Evolutionary conservation across 2,113 vertebrate genomes (phyloP), one percentile per base, ranked within the genome.

Genomic region (Macaca mulatta): DNA sequence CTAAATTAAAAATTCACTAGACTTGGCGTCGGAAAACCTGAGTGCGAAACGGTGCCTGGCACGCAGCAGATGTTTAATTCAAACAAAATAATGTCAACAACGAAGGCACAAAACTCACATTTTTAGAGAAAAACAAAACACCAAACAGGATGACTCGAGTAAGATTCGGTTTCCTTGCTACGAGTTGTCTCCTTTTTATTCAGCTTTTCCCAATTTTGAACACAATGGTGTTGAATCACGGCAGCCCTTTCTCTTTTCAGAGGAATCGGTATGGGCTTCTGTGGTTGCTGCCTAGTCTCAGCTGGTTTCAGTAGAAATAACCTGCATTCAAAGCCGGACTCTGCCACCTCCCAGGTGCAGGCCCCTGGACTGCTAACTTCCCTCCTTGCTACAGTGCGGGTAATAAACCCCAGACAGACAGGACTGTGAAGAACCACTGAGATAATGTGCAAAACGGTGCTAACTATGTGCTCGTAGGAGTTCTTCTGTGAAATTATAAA

Each of bases 201-300:
- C 27, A 3, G 59, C 8, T 59, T 45, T 79, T 64, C 40, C 17
- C 13, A 1, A 0, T 23, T 75, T 45, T 18, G 50, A 67, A 32
- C 48, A 18, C 32, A 16, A 30, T 5, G 11, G 61, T 0, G 0
- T 23, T 27, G 2, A 1, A 7, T 16, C 5, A 0, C 0, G 0
- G 59, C 8, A 17, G 23, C n/a, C 32, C 52, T 20, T 32, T 74
- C 83, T 70, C 40, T 10, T 61, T 69, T 1, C 2, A 0, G 23
- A 38, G 17, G 72, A 20, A n/a, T 67, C 1, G 11, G 35, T 1
- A 0, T 23, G 35, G 4, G 61, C 32, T 22, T 50, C 55, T 27
- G 30, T 4, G 48, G 59, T 13, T n/a, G 81, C 67, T 38, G 23
- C 20, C 38, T 40, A 38, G 38, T n/a, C 70, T 90, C 84, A 16